Percentiles rank a stretch among this genome's conserved stretches.
Evolutionary conservation across 2,888 invertebrate species (phyloP).

Genomic region (Amphipoea lucens): DNA sequence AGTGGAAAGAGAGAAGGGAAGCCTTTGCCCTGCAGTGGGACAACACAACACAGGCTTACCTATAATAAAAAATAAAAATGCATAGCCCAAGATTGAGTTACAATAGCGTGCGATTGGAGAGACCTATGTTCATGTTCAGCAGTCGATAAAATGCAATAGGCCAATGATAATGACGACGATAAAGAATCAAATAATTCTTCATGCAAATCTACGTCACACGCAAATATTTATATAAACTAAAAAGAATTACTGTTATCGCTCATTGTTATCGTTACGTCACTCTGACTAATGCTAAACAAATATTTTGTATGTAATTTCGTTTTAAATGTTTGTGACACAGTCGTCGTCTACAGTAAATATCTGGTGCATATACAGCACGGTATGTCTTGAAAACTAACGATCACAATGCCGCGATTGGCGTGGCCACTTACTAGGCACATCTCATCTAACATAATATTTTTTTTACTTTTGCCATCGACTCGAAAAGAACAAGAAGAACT

Average conservation of each 20-base stretch:
- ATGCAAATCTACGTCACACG: constrained; percentile 25
- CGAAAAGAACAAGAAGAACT: not conserved
- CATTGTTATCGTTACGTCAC: constrained; percentile 34
- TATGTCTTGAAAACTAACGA: not conserved
- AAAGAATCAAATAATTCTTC: constrained; percentile 8
- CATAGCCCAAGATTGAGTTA: not conserved
- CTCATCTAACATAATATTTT: not conserved
- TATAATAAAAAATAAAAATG: not conserved
- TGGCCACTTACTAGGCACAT: not conserved
- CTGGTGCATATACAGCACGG: not conserved
- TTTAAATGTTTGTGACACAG: constrained; percentile 31
- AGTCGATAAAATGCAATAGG: not conserved
- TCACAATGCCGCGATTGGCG: not conserved
- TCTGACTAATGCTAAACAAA: constrained; percentile 35
- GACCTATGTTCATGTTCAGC: not conserved
- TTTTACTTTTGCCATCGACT: not conserved
- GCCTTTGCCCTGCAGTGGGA: too few species aligned
- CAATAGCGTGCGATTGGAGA: not conserved
- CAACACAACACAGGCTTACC: too few species aligned
- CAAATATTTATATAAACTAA: constrained; percentile 18
- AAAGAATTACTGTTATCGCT: constrained; percentile 37
- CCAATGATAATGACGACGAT: not conserved
- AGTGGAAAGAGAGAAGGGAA: too few species aligned
- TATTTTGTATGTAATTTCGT: constrained; percentile 32
- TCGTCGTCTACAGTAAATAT: constrained; percentile 25